Percentiles rank a stretch among this genome's conserved stretches.
Evolutionary conservation across 2,113 vertebrate genomes (phyloP).

Genomic region (Sciurus niger): DNA sequence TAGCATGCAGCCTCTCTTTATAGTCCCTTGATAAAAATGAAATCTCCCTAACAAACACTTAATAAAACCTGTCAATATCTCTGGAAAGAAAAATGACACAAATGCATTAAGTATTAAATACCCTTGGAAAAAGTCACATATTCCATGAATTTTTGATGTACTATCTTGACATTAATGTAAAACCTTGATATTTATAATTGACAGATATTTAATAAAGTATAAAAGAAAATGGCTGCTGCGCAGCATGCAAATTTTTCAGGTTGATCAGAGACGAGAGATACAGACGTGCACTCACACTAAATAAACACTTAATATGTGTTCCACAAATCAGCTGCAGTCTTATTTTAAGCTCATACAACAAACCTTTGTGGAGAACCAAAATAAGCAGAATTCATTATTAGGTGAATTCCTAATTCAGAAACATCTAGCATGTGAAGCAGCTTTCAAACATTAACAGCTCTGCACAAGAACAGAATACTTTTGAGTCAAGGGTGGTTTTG

Average conservation of each 20-base stretch:
- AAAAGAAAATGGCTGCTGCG: constrained; percentile 87
- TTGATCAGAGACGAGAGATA: constrained; percentile 84
- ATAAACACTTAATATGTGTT: constrained; percentile 83
- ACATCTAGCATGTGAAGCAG: constrained; percentile 69
- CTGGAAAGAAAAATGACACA: constrained; percentile 93
- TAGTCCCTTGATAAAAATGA: constrained; percentile 91
- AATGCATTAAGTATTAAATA: constrained; percentile 95
- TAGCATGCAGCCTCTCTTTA: constrained; percentile 90
- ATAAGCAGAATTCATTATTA: constrained; percentile 77
- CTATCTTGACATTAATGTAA: constrained; percentile 95
- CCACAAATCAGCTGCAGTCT: constrained; percentile 75
- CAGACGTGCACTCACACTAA: constrained; percentile 85
- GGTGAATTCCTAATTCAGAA: constrained; percentile 77
- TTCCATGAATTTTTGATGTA: constrained; percentile 95
- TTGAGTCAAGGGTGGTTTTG: neutral
- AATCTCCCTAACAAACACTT: constrained; percentile 93
- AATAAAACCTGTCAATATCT: constrained; percentile 94
- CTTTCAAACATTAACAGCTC: constrained; percentile 76
- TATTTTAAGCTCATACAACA: constrained; percentile 81
- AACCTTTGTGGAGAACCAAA: constrained; percentile 80
- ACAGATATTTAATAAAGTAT: constrained; percentile 93
- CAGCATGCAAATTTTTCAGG: constrained; percentile 87
- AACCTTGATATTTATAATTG: constrained; percentile 95
- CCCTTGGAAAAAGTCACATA: constrained; percentile 92
- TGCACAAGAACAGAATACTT: constrained; percentile 9